Evolutionary conservation across 2,797 vertebrate genomes (phyloP).

Genomic region (Aplochiton taeniatus): DNA sequence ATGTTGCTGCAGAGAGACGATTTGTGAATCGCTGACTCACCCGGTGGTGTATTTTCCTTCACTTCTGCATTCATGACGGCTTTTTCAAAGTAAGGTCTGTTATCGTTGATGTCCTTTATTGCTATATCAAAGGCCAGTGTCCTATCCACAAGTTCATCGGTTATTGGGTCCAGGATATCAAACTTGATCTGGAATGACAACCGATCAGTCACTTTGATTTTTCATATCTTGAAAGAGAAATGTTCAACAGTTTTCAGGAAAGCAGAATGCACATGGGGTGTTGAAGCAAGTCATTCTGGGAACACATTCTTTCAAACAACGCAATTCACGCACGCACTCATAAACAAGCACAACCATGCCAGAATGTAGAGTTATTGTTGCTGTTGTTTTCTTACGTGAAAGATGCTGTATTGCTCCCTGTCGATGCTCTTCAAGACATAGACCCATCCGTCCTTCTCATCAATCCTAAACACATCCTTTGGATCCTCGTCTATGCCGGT

Average conservation of each 20-base stretch:
- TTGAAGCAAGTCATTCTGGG: no score
- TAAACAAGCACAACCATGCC: no score
- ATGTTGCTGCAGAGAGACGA: neutral
- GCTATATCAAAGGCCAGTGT: slow-evolving; percentile 78
- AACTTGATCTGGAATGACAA: slow-evolving; percentile 73
- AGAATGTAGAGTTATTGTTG: neutral
- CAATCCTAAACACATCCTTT: slow-evolving; percentile 68
- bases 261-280: no score
- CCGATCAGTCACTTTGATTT: no score
- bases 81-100: slow-evolving; percentile 66
- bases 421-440: slow-evolving; percentile 63
- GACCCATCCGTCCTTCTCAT: slow-evolving; percentile 54
- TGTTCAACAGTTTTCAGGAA: no score
- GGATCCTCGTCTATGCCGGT: slow-evolving; percentile 68
- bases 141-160: slow-evolving; percentile 38
- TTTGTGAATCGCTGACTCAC: slow-evolving; percentile 49
- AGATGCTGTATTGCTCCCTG: slow-evolving; percentile 62
- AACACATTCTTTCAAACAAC: no score
- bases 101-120: slow-evolving; percentile 84
- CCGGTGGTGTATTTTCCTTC: slow-evolving; percentile 54
- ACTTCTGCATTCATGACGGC: slow-evolving; percentile 21
- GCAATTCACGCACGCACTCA: no score
- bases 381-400: slow-evolving; percentile 66
- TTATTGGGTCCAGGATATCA: slow-evolving; percentile 43
- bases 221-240: no score